phyloP scores from a whole-genome alignment of 1,140 invertebrate genomes.

The Pomacea maculata region DNA sequence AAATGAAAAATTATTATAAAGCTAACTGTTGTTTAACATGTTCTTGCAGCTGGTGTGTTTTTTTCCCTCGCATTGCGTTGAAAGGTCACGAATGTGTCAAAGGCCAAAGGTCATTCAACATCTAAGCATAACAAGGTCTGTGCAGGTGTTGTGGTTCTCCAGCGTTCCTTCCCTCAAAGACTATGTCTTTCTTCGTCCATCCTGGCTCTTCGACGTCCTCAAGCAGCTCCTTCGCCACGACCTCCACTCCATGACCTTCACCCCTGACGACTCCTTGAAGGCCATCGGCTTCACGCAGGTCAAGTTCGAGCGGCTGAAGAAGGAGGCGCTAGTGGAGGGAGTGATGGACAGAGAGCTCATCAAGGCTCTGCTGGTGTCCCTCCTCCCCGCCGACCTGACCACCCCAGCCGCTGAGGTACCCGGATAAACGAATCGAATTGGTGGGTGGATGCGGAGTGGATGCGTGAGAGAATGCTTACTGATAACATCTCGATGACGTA shows the following conservation, averaged over 20 bases:
- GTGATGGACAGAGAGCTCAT: slow-evolving; percentile 57
- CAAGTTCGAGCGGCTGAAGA: slow-evolving; percentile 51
- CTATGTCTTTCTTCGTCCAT: slow-evolving; percentile 55
- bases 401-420: slow-evolving; percentile 38
- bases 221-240: slow-evolving; percentile 49
- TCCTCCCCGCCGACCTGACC: slow-evolving; percentile 46
- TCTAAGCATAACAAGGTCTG: too few relatives aligned
- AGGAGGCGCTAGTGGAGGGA: slow-evolving; percentile 48
- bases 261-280: slow-evolving; percentile 25
- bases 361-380: slow-evolving; percentile 42
- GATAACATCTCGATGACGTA: neutral
- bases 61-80: too few relatives aligned
- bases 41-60: too few relatives aligned
- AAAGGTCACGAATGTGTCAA: too few relatives aligned
- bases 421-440: neutral
- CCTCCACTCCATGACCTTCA: slow-evolving; percentile 37
- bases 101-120: neutral
- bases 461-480: neutral
- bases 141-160: slow-evolving; percentile 52
- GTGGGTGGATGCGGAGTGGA: neutral
- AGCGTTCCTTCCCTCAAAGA: slow-evolving; percentile 43
- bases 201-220: slow-evolving; percentile 60
- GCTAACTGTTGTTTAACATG: too few relatives aligned
- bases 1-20: too few relatives aligned
- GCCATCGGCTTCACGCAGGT: slow-evolving; percentile 34